Evolutionary conservation across 2,113 vertebrate species (phyloP).

Genomic region (Marcusenius ussheri): DNA sequence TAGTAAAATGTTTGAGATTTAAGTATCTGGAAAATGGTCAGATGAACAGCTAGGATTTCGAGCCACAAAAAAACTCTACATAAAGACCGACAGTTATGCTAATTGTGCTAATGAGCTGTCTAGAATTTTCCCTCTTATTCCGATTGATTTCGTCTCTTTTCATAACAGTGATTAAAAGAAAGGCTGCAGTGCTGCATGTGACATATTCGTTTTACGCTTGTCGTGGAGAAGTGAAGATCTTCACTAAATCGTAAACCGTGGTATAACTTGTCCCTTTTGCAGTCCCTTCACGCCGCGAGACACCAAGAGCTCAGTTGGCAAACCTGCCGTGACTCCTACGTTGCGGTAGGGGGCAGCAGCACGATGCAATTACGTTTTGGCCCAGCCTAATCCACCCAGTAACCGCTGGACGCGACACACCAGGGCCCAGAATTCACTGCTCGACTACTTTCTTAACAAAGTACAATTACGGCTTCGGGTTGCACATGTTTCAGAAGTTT

Average conservation of each 20-base stretch:
- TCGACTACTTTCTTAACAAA: background rate
- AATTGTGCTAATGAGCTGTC: background rate
- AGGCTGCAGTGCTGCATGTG: background rate
- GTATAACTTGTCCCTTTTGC: background rate
- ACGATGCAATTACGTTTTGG: background rate
- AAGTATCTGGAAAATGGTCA: background rate
- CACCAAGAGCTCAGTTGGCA: background rate
- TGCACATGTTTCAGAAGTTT: background rate
- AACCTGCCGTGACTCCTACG: background rate
- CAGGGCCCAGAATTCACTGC: background rate
- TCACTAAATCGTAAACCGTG: background rate
- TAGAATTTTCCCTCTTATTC: background rate
- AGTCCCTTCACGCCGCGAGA: background rate
- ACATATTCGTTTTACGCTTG: background rate
- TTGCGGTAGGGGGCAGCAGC: background rate
- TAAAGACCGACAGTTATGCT: background rate
- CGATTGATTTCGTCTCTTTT: background rate
- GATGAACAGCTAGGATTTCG: background rate
- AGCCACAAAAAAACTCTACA: background rate
- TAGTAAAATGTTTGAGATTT: background rate
- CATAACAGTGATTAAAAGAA: background rate
- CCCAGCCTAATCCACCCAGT: background rate
- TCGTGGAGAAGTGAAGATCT: background rate
- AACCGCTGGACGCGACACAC: background rate
- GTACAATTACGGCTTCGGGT: background rate